These are phyloP conservation scores for Pogonomyrmex californicus DNA, from an alignment of 1,140 invertebrate species.

Conservation along the genomic window DNA sequence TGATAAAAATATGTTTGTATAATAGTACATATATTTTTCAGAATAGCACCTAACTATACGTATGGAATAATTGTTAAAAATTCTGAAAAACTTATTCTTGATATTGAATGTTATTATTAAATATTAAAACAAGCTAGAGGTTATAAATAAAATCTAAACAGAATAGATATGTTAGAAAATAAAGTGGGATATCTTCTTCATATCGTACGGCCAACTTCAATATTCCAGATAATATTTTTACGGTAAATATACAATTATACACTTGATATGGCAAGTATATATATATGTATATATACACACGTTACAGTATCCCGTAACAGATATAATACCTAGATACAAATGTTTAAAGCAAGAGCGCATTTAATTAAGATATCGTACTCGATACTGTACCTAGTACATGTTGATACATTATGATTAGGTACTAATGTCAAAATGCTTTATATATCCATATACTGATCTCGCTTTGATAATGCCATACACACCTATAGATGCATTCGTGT, in stretches of 20 bases:
- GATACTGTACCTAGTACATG: conserved; percentile 4
- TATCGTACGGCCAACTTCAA: background rate
- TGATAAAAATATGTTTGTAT: background rate
- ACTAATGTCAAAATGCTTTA: conserved; percentile 12
- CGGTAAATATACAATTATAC: conserved; percentile 62
- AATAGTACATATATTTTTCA: conserved; percentile 9
- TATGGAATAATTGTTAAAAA: conserved; percentile 12
- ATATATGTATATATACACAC: conserved; percentile 30
- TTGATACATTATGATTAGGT: conserved; percentile 32
- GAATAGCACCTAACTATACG: background rate
- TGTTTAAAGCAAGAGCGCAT: conserved; percentile 38
- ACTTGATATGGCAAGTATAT: conserved; percentile 55
- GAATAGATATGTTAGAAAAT: conserved; percentile 31
- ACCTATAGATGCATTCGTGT: background rate
- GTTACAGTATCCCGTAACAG: conserved; percentile 42
- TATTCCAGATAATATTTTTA: conserved; percentile 14
- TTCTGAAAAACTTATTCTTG: background rate
- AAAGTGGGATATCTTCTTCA: background rate
- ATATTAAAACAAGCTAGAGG: background rate
- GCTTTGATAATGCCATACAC: conserved; percentile 13
- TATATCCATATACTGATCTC: conserved; percentile 19
- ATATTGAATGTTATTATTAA: conserved; percentile 13
- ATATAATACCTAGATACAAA: conserved; percentile 59
- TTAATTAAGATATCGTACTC: conserved; percentile 24
- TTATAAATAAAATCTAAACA: conserved; percentile 22